Conservation (phyloP, 2,797 vertebrate species). For the Pseudochirops corinnae region DNA sequence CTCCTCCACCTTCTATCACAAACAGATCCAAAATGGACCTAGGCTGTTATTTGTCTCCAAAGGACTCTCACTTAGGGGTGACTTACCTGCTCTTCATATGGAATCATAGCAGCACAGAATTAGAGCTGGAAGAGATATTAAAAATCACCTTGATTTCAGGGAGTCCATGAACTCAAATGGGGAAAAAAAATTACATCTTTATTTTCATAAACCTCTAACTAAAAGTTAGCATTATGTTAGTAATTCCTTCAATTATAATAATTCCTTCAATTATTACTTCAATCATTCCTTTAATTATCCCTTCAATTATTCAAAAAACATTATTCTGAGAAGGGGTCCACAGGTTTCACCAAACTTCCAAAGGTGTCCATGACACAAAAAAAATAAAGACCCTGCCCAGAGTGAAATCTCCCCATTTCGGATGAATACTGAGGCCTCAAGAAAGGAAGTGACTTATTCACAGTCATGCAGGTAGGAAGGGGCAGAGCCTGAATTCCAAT, state of each 20-base stretch:
- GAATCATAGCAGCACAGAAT: background rate
- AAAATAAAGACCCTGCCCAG: background rate
- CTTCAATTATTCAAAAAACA: background rate
- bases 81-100: background rate
- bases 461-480: background rate
- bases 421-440: background rate
- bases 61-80: constrained; percentile 5
- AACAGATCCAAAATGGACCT: background rate
- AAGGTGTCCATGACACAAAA: background rate
- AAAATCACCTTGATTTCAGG: background rate
- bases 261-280: background rate
- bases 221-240: background rate
- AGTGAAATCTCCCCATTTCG: background rate
- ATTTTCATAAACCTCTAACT: background rate
- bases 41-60: background rate
- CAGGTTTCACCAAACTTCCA: background rate
- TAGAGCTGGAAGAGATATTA: background rate
- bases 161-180: background rate
- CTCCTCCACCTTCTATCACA: background rate
- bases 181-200: background rate
- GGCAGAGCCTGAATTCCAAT: background rate
- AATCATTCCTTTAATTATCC: background rate
- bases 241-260: background rate
- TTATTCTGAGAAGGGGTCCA: background rate
- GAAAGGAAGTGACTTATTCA: background rate